Conservation (phyloP, 2,888 invertebrate genomes). For the Leptogaster cylindrica region DNA sequence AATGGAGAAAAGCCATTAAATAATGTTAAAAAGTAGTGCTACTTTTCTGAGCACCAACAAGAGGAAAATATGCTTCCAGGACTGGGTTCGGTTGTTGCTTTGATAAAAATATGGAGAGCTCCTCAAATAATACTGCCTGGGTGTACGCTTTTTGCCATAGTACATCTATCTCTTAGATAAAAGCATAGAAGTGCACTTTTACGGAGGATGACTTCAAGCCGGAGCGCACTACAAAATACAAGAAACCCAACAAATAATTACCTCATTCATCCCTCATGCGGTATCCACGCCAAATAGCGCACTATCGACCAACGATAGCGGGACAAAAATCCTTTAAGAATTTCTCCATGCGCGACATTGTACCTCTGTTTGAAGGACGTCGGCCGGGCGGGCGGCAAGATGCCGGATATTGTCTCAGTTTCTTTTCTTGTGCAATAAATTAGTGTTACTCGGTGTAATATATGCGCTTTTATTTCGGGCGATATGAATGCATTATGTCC, state of each 20-base stretch:
- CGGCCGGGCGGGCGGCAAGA: background rate
- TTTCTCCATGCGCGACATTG: constrained; percentile 3
- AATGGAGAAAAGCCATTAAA: constrained; percentile 15
- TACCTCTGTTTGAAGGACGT: no score
- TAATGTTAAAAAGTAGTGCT: constrained; percentile 8
- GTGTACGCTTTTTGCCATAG: constrained; percentile 19
- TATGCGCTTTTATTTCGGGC: constrained; percentile 5
- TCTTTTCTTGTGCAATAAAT: constrained; percentile 22
- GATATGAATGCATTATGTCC: background rate
- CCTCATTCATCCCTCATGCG: constrained; percentile 23
- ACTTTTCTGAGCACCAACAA: constrained; percentile 9
- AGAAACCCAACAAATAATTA: constrained; percentile 33
- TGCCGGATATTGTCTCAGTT: constrained; percentile 24
- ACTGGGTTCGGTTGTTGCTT: constrained; percentile 33
- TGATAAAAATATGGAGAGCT: constrained; percentile 33
- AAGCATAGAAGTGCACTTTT: constrained; percentile 31
- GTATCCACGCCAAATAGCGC: constrained; percentile 9
- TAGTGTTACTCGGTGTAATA: constrained; percentile 14
- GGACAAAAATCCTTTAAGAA: background rate
- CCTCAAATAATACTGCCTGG: constrained; percentile 33
- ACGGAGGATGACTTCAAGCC: constrained; percentile 22
- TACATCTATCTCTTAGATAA: constrained; percentile 37
- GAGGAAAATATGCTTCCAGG: background rate
- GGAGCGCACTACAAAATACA: background rate
- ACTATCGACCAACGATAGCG: background rate